These are phyloP conservation scores for Stichopus chloronotus DNA, from an alignment of 35 echinoderm and acorn worm genomes.

Conservation along the genomic window DNA sequence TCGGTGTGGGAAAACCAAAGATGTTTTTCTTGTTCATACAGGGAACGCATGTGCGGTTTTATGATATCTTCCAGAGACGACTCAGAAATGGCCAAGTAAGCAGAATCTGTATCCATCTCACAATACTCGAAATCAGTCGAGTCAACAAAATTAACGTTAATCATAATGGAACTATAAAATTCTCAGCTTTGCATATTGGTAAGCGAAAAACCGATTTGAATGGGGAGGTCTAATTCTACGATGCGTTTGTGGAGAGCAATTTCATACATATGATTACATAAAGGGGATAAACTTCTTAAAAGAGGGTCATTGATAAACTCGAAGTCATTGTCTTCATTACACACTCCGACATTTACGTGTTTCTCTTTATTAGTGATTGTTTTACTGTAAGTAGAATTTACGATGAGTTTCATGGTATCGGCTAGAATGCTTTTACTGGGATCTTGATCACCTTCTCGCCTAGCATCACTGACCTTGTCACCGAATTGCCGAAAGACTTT, in stretches of 20 bases:
- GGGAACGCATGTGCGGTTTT: slow-evolving; percentile 63
- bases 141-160: slow-evolving; percentile 54
- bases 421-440: no score
- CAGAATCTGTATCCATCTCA: no score
- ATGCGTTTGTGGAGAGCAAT: background rate
- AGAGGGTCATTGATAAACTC: background rate
- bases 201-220: slow-evolving; percentile 64
- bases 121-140: slow-evolving; percentile 66
- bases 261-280: slow-evolving; percentile 28
- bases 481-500: slow-evolving; percentile 39
- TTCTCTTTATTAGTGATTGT: slow-evolving; percentile 45
- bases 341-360: slow-evolving; percentile 10
- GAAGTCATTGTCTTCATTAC: slow-evolving; percentile 30
- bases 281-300: background rate
- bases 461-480: no score
- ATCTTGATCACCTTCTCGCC: no score
- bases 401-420: no score
- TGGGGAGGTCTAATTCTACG: slow-evolving; percentile 59
- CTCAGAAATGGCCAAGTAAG: slow-evolving; percentile 68
- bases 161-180: slow-evolving; percentile 78
- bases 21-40: no score
- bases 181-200: slow-evolving; percentile 64
- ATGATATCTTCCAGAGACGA: slow-evolving; percentile 62
- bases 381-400: slow-evolving; percentile 15
- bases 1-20: background rate